Base-by-base conservation (phyloP, 1,140 invertebrate species). In the Latrodectus geometricus region DNA sequence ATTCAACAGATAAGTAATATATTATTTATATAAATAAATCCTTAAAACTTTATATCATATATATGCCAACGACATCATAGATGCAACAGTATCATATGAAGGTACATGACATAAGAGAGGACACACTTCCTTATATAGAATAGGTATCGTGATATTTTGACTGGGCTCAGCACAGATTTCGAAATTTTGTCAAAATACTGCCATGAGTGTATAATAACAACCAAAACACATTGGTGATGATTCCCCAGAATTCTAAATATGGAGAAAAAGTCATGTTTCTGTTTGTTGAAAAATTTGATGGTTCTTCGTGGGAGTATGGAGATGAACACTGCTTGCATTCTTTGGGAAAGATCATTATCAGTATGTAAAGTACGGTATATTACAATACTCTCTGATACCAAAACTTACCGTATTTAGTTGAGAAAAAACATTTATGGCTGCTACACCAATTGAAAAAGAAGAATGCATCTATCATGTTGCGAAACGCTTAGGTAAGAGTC, bases 401-500 rank as follows among this genome's bases (percentile, higher is more conserved):
- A 78, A 65, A n/a, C 75, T 20, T 61, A 48, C 21, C 15, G 5
- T n/a, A n/a, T n/a, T n/a, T n/a, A n/a, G n/a, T n/a, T n/a, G n/a
- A n/a, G n/a, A n/a, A n/a, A n/a, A n/a, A n/a, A n/a, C n/a, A n/a
- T n/a, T n/a, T n/a, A n/a, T n/a, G n/a, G n/a, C n/a, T n/a, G n/a
- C n/a, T n/a, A 11, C 9, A 20, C 50, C 61, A 17, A 56, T 15
- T 48, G 35, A 56, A 35, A 17, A 69, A 23, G 75, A 78, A 65
- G 75, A 78, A 61, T 78, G 75, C 0, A 15, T 78, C 15, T 65
- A 78, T 9, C 75, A 78, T 65, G 75, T 78, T n/a, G 56, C 20
- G 7, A 78, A 78, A 23, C 14, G 52, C 12, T 11, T 78, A 4
- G 52, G 75, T 2, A 78, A 52, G 20, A n/a, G 17, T 61, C 35